Evolutionary conservation across 37 sponge, comb jelly and placozoan species (phyloP).

Genomic region (Eunapius fragilis): DNA sequence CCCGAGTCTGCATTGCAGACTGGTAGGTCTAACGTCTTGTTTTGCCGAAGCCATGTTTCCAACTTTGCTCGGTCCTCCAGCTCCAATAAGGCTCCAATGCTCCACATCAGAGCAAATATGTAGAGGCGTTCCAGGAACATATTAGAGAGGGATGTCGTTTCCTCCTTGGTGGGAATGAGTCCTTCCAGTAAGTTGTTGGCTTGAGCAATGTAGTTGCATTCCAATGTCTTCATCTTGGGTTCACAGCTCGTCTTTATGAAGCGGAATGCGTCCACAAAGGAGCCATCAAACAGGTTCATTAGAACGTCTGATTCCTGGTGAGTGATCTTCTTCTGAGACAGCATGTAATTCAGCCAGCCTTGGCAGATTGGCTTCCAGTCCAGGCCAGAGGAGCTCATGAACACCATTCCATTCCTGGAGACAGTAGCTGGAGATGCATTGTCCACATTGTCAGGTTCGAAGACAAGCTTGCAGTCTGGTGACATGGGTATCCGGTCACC

Average conservation of each 20-base stretch:
- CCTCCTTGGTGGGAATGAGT: slow-evolving; percentile 85
- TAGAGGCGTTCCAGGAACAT: slow-evolving; percentile 86
- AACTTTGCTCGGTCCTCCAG: slow-evolving; percentile 91
- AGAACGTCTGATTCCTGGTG: slow-evolving; percentile 77
- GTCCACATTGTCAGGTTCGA: slow-evolving; percentile 99
- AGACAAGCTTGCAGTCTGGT: slow-evolving; percentile 93
- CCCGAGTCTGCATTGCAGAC: slow-evolving; percentile 48
- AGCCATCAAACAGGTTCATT: slow-evolving; percentile 73
- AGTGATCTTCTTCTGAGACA: slow-evolving; percentile 71
- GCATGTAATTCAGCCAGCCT: slow-evolving; percentile 80
- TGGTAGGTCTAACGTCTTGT: slow-evolving; percentile 80
- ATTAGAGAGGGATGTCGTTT: slow-evolving; percentile 58
- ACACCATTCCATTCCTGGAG: slow-evolving; percentile 99
- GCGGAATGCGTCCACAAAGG: slow-evolving; percentile 77
- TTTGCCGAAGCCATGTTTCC: slow-evolving; percentile 88
- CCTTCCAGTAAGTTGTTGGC: slow-evolving; percentile 87
- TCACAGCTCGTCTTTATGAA: slow-evolving; percentile 53
- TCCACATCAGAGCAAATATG: slow-evolving; percentile 98
- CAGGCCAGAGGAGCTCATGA: slow-evolving; percentile 99
- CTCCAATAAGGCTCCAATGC: slow-evolving; percentile 93
- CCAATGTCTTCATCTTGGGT: slow-evolving; percentile 94
- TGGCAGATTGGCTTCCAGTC: slow-evolving; percentile 91
- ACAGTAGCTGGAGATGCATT: slow-evolving; percentile 99
- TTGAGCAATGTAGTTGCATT: slow-evolving; percentile 92
- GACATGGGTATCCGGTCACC: slow-evolving; percentile 99